Evolutionary conservation across 2,888 invertebrate species (phyloP).

Genomic region (Zaprionus obscuricornis): DNA sequence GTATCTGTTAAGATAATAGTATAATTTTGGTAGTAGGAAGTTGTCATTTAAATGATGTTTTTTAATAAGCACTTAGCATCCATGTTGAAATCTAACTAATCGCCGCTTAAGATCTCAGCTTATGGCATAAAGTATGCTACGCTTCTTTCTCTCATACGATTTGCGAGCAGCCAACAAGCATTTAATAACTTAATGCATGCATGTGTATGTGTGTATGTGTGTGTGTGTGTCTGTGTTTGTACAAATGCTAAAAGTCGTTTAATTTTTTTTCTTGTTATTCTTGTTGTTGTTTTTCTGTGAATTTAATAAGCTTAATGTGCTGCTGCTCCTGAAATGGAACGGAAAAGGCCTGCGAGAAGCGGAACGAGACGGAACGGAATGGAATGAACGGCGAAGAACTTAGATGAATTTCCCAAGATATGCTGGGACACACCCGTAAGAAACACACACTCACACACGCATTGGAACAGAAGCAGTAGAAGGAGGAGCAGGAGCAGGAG

Average conservation of each 20-base stretch:
- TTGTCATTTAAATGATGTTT: slow-evolving; percentile 59
- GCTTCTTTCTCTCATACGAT: slow-evolving; percentile 22
- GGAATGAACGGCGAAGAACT: slow-evolving; percentile 57
- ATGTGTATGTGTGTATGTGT: slow-evolving; percentile 35
- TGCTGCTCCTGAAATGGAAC: slow-evolving; percentile 52
- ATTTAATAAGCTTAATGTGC: slow-evolving; percentile 76
- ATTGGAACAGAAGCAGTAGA: slow-evolving; percentile 10
- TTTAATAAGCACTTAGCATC: slow-evolving; percentile 70
- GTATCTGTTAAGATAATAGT: too few species aligned
- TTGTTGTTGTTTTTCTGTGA: slow-evolving; percentile 39
- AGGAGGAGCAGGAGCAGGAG: too few species aligned
- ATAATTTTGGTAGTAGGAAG: background rate
- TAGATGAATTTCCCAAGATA: slow-evolving; percentile 78
- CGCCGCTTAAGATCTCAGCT: slow-evolving; percentile 63
- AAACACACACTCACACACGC: slow-evolving; percentile 44
- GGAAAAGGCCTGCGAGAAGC: slow-evolving; percentile 7
- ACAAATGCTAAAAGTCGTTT: slow-evolving; percentile 51
- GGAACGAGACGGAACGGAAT: slow-evolving; percentile 6
- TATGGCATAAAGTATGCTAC: slow-evolving; percentile 43
- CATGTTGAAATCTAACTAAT: slow-evolving; percentile 60
- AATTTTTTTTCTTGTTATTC: too few species aligned
- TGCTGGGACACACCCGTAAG: slow-evolving; percentile 69
- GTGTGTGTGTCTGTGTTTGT: slow-evolving; percentile 16
- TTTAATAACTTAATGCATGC: slow-evolving; percentile 75
- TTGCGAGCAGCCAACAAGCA: slow-evolving; percentile 42